These are phyloP conservation scores for Micropoecilia bifurca DNA, from an alignment of 2,797 vertebrate genomes.

Conservation along the genomic window DNA sequence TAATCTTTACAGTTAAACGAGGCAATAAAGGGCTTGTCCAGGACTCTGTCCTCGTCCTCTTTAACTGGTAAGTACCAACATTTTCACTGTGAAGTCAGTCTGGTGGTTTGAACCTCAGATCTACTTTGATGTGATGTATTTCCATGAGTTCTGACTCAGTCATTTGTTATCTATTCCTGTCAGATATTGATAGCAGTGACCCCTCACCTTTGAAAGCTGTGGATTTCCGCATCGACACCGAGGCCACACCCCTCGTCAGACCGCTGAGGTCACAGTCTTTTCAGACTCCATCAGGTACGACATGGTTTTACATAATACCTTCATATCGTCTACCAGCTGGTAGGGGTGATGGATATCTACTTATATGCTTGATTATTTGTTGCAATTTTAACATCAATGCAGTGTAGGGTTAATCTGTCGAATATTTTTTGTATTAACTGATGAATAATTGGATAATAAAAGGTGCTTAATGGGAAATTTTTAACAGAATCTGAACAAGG, in stretches of 20 bases:
- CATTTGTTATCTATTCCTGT: background rate
- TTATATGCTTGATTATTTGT: background rate
- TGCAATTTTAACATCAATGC: too few species aligned
- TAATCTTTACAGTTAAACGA: constrained; percentile 6
- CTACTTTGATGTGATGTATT: background rate
- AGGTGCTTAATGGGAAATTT: too few species aligned
- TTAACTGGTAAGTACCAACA: constrained; percentile 52
- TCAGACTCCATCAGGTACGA: constrained; percentile 64
- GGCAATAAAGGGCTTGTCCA: constrained; percentile 7
- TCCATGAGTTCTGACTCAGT: too few species aligned
- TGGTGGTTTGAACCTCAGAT: background rate
- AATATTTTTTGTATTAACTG: too few species aligned
- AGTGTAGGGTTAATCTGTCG: too few species aligned
- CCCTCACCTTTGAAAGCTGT: constrained; percentile 48
- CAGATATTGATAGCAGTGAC: constrained; percentile 76
- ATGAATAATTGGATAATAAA: too few species aligned
- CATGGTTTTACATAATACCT: background rate
- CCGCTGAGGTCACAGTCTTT: constrained; percentile 66
- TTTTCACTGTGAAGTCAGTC: background rate
- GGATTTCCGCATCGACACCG: constrained; percentile 63
- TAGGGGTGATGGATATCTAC: background rate
- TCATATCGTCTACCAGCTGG: background rate
- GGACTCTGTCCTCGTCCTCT: constrained; percentile 44
- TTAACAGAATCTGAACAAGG: too few species aligned
- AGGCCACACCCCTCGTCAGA: constrained; percentile 51